A percentile compares a stretch with the other conserved stretches of the same genome.
Evolutionary conservation across 2,888 invertebrate species (phyloP).

Genomic region (Scaptomyza caliginosa): DNA sequence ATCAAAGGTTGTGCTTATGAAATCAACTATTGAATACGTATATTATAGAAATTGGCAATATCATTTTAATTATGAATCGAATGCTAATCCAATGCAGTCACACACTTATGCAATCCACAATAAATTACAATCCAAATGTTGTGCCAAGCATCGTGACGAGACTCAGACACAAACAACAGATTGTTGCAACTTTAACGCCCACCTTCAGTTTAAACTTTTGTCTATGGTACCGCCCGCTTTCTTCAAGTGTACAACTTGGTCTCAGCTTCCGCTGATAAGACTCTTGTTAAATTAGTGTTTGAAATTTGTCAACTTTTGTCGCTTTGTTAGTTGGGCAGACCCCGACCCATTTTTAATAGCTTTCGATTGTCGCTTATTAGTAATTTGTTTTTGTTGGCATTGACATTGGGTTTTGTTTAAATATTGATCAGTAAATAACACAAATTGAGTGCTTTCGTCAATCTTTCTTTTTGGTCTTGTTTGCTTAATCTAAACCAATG

Average conservation of each 20-base stretch:
- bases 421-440: conserved; percentile 32
- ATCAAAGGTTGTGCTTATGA: not conserved
- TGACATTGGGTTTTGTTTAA: conserved; percentile 11
- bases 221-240: no score
- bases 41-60: conserved; percentile 14
- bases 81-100: conserved; percentile 50
- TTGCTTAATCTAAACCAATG: not conserved
- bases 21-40: not conserved
- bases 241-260: not conserved
- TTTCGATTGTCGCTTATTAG: conserved; percentile 3
- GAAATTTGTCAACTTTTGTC: conserved; percentile 33
- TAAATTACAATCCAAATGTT: conserved; percentile 3
- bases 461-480: not conserved
- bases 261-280: conserved; percentile 38
- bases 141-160: conserved; percentile 13
- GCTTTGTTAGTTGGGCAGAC: conserved; percentile 5
- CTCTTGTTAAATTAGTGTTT: conserved; percentile 20
- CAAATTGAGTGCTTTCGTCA: conserved; percentile 23
- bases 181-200: conserved; percentile 1
- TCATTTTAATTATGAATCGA: conserved; percentile 51
- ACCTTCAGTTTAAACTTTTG: not conserved
- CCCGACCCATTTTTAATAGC: not conserved
- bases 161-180: not conserved
- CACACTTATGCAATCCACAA: conserved; percentile 29
- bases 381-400: conserved; percentile 30